Percentiles rank a stretch among this genome's conserved stretches.
phyloP scores from a whole-genome alignment of 2,113 vertebrate species.

The Desmodus rotundus region DNA sequence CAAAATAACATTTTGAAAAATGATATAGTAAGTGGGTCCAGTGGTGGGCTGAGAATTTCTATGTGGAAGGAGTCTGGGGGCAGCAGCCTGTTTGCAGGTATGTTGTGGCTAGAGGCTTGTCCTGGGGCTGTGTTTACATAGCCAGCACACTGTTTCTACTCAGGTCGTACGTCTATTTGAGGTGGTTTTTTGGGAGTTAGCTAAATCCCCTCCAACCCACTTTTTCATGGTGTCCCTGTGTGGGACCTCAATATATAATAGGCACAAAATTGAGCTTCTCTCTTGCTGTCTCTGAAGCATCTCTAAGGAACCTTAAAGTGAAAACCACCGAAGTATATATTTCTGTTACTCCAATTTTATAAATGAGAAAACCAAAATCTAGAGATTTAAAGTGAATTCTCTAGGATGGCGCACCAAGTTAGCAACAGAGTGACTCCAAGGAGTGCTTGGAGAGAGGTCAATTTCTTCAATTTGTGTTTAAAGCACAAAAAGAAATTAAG shows the following conservation, averaged over 20 bases:
- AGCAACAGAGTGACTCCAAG: background rate
- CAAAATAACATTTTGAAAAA: background rate
- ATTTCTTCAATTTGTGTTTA: conserved; percentile 37
- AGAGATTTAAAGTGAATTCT: conserved; percentile 38
- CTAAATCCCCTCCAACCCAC: background rate
- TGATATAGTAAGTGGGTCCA: background rate
- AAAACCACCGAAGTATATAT: background rate
- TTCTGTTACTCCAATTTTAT: background rate
- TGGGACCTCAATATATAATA: background rate
- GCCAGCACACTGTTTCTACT: background rate
- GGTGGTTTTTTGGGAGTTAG: background rate
- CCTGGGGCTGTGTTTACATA: background rate
- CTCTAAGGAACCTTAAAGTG: background rate
- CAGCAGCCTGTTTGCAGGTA: background rate
- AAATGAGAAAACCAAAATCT: background rate
- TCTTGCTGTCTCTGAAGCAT: background rate
- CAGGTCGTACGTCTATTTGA: background rate
- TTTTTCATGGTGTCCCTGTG: background rate
- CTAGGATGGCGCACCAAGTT: background rate
- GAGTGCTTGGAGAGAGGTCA: background rate
- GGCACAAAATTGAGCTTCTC: conserved; percentile 8
- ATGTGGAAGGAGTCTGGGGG: background rate
- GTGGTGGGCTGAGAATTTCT: background rate
- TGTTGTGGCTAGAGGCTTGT: background rate
- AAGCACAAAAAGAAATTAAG: conserved; percentile 28